Conservation (phyloP, 1,140 invertebrate species). For the Leptinotarsa defecta region DNA sequence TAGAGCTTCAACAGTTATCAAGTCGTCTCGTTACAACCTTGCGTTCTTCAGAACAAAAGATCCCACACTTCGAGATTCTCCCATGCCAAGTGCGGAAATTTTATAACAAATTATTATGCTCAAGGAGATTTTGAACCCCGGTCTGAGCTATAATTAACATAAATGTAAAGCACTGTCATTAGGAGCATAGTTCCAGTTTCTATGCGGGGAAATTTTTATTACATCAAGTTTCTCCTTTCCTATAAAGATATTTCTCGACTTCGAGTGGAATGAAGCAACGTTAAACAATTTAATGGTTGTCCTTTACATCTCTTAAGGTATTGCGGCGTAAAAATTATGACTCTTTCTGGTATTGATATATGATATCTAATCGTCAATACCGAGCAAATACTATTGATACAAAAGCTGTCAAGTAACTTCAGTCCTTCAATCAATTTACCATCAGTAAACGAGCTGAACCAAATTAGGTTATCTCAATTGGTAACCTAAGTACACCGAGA, state of each 20-base stretch:
- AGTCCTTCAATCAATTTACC: too few species aligned
- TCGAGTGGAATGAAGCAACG: neutral
- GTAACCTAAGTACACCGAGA: too few species aligned
- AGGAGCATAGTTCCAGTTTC: neutral
- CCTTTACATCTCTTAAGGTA: neutral
- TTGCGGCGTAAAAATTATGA: neutral
- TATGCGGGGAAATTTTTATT: conserved; percentile 8
- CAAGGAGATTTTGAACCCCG: conserved; percentile 41
- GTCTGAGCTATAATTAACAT: conserved; percentile 11
- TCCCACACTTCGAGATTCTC: conserved; percentile 40
- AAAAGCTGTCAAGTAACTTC: too few species aligned
- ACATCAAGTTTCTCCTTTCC: conserved; percentile 4
- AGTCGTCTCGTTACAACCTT: conserved; percentile 33
- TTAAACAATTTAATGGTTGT: neutral
- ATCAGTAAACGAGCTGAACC: too few species aligned
- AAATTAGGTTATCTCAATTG: too few species aligned
- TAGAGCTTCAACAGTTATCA: conserved; percentile 36
- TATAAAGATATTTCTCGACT: neutral
- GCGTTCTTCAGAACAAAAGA: conserved; percentile 38
- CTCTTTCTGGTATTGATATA: neutral
- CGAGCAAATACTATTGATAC: too few species aligned
- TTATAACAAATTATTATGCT: conserved; percentile 37
- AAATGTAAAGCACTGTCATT: conserved; percentile 10
- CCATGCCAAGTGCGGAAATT: conserved; percentile 42
- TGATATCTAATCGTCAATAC: neutral